Base-by-base conservation (phyloP, 1,140 invertebrate species). In the Drosophila nasuta region DNA sequence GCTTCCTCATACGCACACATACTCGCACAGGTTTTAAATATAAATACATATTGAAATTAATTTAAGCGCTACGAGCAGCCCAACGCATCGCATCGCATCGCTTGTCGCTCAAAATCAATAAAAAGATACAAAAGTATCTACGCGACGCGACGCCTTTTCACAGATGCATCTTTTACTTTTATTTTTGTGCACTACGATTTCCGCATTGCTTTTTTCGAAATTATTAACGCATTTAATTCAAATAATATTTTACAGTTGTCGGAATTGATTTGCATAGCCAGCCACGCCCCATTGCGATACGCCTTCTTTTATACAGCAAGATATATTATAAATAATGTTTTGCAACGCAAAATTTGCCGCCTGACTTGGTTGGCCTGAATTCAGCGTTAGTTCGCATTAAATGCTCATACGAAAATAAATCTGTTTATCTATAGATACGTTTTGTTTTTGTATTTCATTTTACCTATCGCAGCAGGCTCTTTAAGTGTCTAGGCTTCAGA, bases 81-180 rank as follows among this genome's bases (percentile, higher is more conserved):
- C 51, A 64, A 64, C 60, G 60, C 60, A 45, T 10, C 5, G 64
- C 51, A 64, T 52, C 60, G 60, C 60, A 45, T 13, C 5, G 64
- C 64, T 65, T 75, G 73, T 62, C 69, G 63, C 66, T 75, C 56
- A 56, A 65, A 76, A 79, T 82, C 71, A 87, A 76, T 87, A 68
- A 72, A 72, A 76, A 82, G 80, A 78, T 80, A 64, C 76, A 85
- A 77, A 66, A 69, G 59, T 75, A 71, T 75, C 80, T 88, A 77
- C 77, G 75, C 79, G 68, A 28, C 62, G 65, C 46, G 30, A 35
- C 48, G 48, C 20, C 48, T 51, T 30, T 3, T n/a, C 35, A 13
- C 41, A 43, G 51, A 35, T 57, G 52, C 57, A 71, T 71, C 51
- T 64, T 28, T 64, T 15, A 43, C 33, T 25, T 63, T 51, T 25